Evolutionary conservation across 2,797 vertebrate genomes (phyloP).

Genomic region (Anolis apletophallus): DNA sequence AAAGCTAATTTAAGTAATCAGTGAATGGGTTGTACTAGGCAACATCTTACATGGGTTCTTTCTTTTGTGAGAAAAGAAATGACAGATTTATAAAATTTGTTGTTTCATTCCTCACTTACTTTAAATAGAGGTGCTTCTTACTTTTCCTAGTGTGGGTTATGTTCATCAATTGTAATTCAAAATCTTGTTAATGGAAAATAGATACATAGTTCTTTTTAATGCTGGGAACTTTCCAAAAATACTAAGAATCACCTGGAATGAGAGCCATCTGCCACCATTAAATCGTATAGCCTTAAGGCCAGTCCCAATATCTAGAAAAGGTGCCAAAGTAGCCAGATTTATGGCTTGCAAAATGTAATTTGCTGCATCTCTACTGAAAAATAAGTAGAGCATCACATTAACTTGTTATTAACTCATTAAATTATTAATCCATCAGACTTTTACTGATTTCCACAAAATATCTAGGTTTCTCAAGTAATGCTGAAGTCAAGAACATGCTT

Average conservation of each 20-base stretch:
- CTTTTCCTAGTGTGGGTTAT: not conserved
- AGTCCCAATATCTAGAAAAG: not conserved
- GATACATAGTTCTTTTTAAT: not conserved
- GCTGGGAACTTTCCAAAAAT: constrained; percentile 9
- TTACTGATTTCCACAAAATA: too few species aligned
- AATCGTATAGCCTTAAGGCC: constrained; percentile 11
- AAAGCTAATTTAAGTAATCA: not conserved
- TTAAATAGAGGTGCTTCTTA: not conserved
- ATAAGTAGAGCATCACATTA: not conserved
- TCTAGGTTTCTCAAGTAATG: too few species aligned
- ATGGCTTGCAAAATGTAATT: not conserved
- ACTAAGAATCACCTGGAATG: not conserved
- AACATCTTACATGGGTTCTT: not conserved
- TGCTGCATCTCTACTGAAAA: not conserved
- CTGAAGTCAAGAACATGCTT: too few species aligned
- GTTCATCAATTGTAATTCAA: constrained; percentile 3
- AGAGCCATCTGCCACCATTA: constrained; percentile 4
- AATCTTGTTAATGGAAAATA: constrained; percentile 16
- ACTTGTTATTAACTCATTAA: too few species aligned
- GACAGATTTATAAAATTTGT: not conserved
- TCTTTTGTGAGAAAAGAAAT: not conserved
- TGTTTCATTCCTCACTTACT: not conserved
- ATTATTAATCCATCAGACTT: too few species aligned
- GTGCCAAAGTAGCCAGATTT: not conserved
- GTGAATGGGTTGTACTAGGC: not conserved